Base-by-base conservation (phyloP, 2,888 invertebrate species). In the Antheraea assamensis region DNA sequence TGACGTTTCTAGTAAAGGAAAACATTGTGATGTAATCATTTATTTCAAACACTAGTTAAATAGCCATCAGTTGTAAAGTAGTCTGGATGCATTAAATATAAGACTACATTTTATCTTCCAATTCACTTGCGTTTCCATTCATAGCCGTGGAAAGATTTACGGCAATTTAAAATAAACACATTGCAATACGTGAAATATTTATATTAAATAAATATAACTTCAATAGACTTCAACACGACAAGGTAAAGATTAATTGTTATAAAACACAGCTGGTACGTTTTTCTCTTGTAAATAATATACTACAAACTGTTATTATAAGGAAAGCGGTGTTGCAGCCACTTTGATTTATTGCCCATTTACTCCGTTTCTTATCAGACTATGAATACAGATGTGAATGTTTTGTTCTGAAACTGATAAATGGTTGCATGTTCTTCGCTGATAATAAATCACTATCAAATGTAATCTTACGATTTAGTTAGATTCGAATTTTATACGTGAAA, bases 331-430 rank as follows among this genome's bases (percentile, higher is more conserved):
- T 47, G 55, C 75, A 71, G 15, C 31, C 66, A 31, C 31, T 66
- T 66, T 66, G 76, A 79, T 82, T 82, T 80, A 80, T 73, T 73
- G 70, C 72, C 71, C 75, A 74, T 75, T 72, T 58, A 74, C 68
- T 73, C 64, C 78, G 76, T 80, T 80, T 71, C 74, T 81, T 82
- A 81, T 82, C 79, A 76, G 68, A 74, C 72, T 55, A 55, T 55
- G n/a, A 73, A 79, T 78, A 81, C 78, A 76, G 61, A 35, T 72
- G 78, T 76, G 74, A 77, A 80, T 78, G 55, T 55, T 55, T 55
- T 55, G 55, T 78, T 75, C 72, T 75, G 75, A 64, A 64, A 30
- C 64, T 19, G 64, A 55, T n/a, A 55, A 55, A 55, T n/a, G 7
- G 55, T 55, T 55, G 55, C 8, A 55, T n/a, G 21, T n/a, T n/a